Conservation (phyloP, 1,140 invertebrate species). For the Drosophila miranda region DNA sequence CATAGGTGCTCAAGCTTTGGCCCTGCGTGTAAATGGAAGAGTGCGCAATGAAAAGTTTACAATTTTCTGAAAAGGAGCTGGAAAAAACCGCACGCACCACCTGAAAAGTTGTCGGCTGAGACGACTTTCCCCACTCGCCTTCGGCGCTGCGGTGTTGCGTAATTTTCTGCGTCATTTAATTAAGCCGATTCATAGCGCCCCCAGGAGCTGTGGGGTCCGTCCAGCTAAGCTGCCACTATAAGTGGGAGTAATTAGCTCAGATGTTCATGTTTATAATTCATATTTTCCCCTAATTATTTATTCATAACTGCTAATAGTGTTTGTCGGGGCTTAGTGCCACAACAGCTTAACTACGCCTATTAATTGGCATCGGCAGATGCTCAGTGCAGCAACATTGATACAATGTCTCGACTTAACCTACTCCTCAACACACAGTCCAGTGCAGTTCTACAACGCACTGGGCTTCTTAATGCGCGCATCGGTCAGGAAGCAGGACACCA, state of each 20-base stretch:
- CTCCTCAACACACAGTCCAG: neutral
- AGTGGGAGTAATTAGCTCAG: slow-evolving; percentile 59
- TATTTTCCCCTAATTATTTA: slow-evolving; percentile 74
- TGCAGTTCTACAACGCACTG: slow-evolving; percentile 2
- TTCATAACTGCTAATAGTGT: slow-evolving; percentile 75
- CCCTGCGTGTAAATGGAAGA: slow-evolving; percentile 60
- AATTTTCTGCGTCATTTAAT: slow-evolving; percentile 82
- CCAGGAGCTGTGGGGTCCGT: neutral
- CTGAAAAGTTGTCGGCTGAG: slow-evolving; percentile 10
- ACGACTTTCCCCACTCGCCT: neutral
- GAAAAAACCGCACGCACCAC: slow-evolving; percentile 59
- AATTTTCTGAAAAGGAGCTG: slow-evolving; percentile 37
- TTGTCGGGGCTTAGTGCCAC: slow-evolving; percentile 37
- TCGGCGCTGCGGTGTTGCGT: slow-evolving; percentile 48
- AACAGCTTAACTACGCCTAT: slow-evolving; percentile 34
- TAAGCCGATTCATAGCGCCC: slow-evolving; percentile 69
- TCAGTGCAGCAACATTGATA: slow-evolving; percentile 63
- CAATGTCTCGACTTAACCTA: slow-evolving; percentile 55
- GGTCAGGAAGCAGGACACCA: slow-evolving; percentile 65
- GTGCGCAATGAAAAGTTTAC: slow-evolving; percentile 51
- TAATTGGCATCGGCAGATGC: slow-evolving; percentile 47
- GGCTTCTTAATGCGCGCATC: slow-evolving; percentile 62
- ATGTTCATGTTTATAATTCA: slow-evolving; percentile 61
- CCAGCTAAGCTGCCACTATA: slow-evolving; percentile 33
- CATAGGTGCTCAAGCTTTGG: slow-evolving; percentile 44